Evolutionary conservation across 2,888 invertebrate genomes (phyloP).

Genomic region (Eupithecia insigniata): DNA sequence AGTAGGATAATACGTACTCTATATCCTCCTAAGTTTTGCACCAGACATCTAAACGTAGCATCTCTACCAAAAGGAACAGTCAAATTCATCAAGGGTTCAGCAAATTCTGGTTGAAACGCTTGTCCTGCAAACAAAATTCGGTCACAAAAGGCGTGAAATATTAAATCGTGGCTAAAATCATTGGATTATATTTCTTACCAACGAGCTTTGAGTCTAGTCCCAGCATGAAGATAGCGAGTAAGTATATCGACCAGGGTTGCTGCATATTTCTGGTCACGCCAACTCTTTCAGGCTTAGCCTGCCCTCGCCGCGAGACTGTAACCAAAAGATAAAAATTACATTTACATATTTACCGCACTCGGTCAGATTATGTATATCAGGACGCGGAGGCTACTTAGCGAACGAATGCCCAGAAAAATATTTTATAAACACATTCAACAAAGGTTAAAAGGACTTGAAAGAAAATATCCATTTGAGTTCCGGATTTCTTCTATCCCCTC

Average conservation of each 20-base stretch:
- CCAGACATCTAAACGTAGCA: conserved; percentile 93
- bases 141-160: background rate
- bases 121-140: conserved; percentile 80
- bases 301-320: conserved; percentile 57
- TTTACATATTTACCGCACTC: conserved; percentile 34
- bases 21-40: conserved; percentile 94
- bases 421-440: conserved; percentile 1
- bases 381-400: conserved; percentile 5
- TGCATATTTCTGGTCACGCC: conserved; percentile 67
- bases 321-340: conserved; percentile 46
- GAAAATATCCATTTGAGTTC: background rate
- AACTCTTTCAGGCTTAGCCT: conserved; percentile 34
- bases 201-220: conserved; percentile 76
- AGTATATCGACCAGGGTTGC: conserved; percentile 69
- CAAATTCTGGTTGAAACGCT: conserved; percentile 93
- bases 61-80: conserved; percentile 94
- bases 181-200: conserved; percentile 56
- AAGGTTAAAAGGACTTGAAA: background rate
- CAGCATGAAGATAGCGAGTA: conserved; percentile 73
- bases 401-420: conserved; percentile 4
- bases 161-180: background rate
- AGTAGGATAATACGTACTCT: conserved; percentile 87
- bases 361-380: conserved; percentile 35
- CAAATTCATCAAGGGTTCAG: conserved; percentile 91
- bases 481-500: conserved; percentile 7